A percentile compares a stretch with the other conserved stretches of the same genome.
Evolutionary conservation across 2,888 invertebrate species (phyloP).

Genomic region (Onchidella celtica): DNA sequence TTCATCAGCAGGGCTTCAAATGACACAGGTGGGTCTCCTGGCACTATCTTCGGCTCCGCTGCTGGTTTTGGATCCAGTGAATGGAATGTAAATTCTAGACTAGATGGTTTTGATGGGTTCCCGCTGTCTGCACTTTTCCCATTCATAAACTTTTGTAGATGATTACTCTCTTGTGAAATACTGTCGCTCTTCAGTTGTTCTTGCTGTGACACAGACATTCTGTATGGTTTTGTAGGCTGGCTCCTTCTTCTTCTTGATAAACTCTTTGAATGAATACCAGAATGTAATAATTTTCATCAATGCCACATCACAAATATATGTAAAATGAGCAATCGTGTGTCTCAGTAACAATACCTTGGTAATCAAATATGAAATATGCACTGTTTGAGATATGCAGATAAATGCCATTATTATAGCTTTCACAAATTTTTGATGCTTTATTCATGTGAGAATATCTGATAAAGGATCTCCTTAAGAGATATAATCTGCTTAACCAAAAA

Average conservation of each 20-base stretch:
- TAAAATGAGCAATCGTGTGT: no score
- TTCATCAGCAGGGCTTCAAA: slow-evolving; percentile 47
- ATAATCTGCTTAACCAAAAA: no score
- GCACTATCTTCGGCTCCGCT: neutral
- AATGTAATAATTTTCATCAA: neutral
- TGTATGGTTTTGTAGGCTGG: slow-evolving; percentile 9
- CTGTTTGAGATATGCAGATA: no score
- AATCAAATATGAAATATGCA: no score
- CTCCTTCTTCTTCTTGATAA: slow-evolving; percentile 23
- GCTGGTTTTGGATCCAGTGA: neutral
- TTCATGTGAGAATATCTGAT: no score
- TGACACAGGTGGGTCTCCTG: slow-evolving; percentile 28
- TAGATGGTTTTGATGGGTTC: neutral
- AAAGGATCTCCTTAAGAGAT: no score
- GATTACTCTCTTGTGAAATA: neutral
- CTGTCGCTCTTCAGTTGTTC: slow-evolving; percentile 25
- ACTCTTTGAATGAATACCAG: neutral
- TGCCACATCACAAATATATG: no score
- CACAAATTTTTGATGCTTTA: no score
- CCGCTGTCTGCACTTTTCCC: neutral
- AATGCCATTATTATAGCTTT: no score
- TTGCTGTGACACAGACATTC: slow-evolving; percentile 35
- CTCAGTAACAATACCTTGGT: no score
- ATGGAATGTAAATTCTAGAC: neutral
- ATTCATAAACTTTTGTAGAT: neutral